Evolutionary conservation across 2,797 vertebrate species (phyloP), one percentile per base, ranked within the genome.

Genomic region (Pseudopleuronectes americanus): DNA sequence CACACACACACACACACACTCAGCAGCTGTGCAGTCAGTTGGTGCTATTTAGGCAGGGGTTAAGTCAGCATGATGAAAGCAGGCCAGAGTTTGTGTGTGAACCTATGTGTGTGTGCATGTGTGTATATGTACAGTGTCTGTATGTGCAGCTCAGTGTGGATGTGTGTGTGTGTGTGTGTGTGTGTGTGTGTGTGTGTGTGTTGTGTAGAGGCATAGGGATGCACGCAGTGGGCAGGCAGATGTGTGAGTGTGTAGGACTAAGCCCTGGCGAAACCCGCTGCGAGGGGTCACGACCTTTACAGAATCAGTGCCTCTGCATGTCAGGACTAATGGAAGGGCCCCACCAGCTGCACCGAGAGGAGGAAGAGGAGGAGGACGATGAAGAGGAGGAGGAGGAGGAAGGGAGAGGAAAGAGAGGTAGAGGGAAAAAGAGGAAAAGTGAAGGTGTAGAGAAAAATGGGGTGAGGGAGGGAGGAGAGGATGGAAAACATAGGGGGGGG

Each of bases 231-330:
- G 74, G 77, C 85, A 77, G 83, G 88, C 94, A 96, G 95, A 95
- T 96, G 94, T 96, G 92, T 89, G 60, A 93, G 91, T 85, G 84
- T 77, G 80, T 36, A 57, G 72, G 84, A 88, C 84, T 91, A 91
- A 88, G 89, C 85, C 80, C 88, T 87, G 89, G 89, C 76, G 69
- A 85, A 84, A 61, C 94, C 92, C 56, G 80, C 93, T 94, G 94
- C 64, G 94, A 76, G 70, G 60, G 94, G 92, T 93, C 93, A 81
- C 61, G 90, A 96, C 95, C 96, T 94, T 96, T 96, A 96, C 96
- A 95, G 95, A 95, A 96, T 95, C 95, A 95, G 94, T 95, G 95
- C 92, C 95, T 95, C 91, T 94, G 84, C 92, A 92, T 94, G 96
- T 96, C 95, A 94, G 93, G 89, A 92, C 92, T 94, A 95, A 96